Base-by-base conservation (phyloP, 2,888 invertebrate species). In the Strigamia maritima region DNA sequence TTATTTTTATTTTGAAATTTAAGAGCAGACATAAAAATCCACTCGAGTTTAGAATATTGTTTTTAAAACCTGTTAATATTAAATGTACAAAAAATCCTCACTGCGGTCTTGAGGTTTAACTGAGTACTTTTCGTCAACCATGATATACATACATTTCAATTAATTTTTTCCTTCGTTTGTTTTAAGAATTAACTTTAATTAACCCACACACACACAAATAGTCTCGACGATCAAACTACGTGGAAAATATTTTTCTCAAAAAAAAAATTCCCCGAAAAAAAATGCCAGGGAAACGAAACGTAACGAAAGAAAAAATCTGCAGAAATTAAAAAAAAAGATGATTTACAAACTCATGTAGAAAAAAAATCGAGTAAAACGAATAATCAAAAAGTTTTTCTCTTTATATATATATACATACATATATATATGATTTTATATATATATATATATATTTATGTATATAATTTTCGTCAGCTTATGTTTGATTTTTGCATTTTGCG, bases 51-150 rank as follows among this genome's bases (percentile, higher is more conserved):
- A 6, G 10, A 35, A 8, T 35, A 1, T 35, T 49, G 2, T 49
- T 24, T 35, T 22, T 28, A 49, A 10, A n/a, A 22, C 77, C 49
- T 40, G 77, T 22, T 22, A 77, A 22, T 77, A 77, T n/a, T 77
- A 77, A 77, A 77, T 77, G 77, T 77, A 77, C 77, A 77, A 77
- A 77, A 77, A 77, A 77, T 77, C 54, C 54, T 77, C 8, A 24
- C 35, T 14, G 24, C 19, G 44, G 76, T 28, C 19, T 38, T 77
- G 26, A 76, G 76, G 49, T 19, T 77, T 77, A n/a, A 40, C 49
- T 49, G 49, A 49, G 49, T 49, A 44, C 14, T n/a, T 76, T 38
- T 31, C 12, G 6, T 35, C 35, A 35, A 35, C 10, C 77, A 77
- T 77, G 35, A 77, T 77, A 77, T 77, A 77, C 77, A 77, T 16